Base-by-base conservation (phyloP, 2,113 vertebrate genomes). In the Dasyprocta punctata region DNA sequence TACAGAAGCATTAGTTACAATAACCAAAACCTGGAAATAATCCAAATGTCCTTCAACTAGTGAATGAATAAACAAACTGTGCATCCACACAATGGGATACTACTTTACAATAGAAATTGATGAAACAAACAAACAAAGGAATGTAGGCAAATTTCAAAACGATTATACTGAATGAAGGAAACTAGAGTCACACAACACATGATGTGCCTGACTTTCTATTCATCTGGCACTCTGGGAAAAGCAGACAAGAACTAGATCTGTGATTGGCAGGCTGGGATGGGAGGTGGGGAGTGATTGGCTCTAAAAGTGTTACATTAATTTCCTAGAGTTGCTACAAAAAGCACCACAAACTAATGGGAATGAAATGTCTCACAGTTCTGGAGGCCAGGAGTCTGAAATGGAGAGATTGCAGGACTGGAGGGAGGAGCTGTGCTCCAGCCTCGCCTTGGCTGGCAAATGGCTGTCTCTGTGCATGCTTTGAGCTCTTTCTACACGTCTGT, bases 21-120 rank as follows among this genome's bases (percentile, higher is more conserved):
- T 90, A 89, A 82, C 86, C 54, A 54, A 96, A 82, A 82, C 38
- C 63, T 97, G 89, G 93, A 97, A 86, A 95, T 38, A 54, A 81
- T 4, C 44, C 82, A 90, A 86, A 81, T 81, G 26, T 54, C 77
- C 58, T 89, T 92, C 86, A 56, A 8, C 77, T 65, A 38, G 44
- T 86, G 78, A 58, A 52, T 77, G 82, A 38, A 54, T 85, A 88
- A 89, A 90, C 84, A 94, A 94, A 78, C 26, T 61, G 24, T 75
- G 12, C 9, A 30, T 82, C 86, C 60, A 61, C 69, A 71, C 56
- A 78, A 86, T 49, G 90, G 30, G 73, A 60, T 52, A 30, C 13
- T 86, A 56, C 44, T 96, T 19, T 24, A 71, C 44, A 56, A 86
- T 49, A 49, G 86, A 86, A 83, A 88, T 61, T 54, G 87, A 60